These are phyloP conservation scores for Mastomys natalensis DNA, from an alignment of 2,113 vertebrate genomes.

Conservation along the genomic window DNA sequence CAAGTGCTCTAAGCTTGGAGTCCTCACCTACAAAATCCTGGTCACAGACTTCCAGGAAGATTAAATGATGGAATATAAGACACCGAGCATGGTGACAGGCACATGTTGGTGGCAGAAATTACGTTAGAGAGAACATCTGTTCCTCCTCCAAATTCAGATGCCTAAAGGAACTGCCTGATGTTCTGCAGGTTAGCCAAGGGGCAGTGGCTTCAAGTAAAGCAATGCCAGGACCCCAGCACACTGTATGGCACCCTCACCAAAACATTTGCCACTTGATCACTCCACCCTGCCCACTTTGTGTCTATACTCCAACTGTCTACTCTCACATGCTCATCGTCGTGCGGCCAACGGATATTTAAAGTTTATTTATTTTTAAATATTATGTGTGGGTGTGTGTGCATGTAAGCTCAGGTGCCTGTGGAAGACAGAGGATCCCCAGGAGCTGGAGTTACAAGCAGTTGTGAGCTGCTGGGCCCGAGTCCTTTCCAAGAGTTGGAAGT, in stretches of 20 bases:
- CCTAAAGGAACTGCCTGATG: not conserved
- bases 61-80: not conserved
- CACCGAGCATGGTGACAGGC: not conserved
- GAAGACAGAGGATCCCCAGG: not conserved
- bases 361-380: not conserved
- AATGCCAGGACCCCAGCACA: not conserved
- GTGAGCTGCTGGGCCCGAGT: not conserved
- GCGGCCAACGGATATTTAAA: not conserved
- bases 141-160: not conserved
- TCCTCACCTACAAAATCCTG: not conserved
- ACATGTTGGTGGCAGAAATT: not conserved
- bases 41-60: not conserved
- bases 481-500: not conserved
- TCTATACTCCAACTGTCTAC: not conserved
- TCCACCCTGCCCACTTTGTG: not conserved
- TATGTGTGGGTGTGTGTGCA: not conserved
- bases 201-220: not conserved
- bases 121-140: not conserved
- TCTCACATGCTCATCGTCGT: not conserved
- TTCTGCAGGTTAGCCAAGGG: not conserved
- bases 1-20: not conserved
- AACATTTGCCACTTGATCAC: too few relatives aligned
- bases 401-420: not conserved
- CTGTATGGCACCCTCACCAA: not conserved
- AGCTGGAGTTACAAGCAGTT: not conserved